Base-by-base conservation (phyloP, 1,140 invertebrate species). In the Arion vulgaris region DNA sequence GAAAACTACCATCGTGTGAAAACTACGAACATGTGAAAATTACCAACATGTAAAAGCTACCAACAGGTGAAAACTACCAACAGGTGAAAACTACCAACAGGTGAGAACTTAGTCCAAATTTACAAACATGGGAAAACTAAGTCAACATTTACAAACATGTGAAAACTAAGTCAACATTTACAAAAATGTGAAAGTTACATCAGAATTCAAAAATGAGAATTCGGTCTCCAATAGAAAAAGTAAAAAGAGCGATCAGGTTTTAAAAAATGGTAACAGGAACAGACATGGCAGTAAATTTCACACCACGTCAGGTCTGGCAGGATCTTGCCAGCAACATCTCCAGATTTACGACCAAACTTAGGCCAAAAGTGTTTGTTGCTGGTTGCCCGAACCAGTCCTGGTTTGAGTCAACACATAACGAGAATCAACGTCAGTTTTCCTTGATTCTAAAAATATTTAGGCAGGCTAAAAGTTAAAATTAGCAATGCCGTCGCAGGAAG, bases 361-460 rank as follows among this genome's bases (percentile, higher is more conserved):
- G 57, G 19, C 62, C n/a, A 32, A 34, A 34, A 9, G n/a, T 28
- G 28, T 32, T 32, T 28, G n/a, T 5, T 66, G n/a, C 28, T 11
- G n/a, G n/a, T 32, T 34, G n/a, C 7, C 62, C 62, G 5, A 2
- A 32, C 62, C 62, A 66, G 53, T n/a, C 2, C n/a, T 66, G 62
- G 19, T 28, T 28, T 28, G n/a, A 66, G 62, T 66, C 62, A 66
- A 66, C 62, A 66, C 62, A 66, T 2, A 66, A 32, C n/a, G 62
- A 4, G 62, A 66, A 66, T 7, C 7, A n/a, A 57, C 15, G 51
- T 57, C 51, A 4, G 51, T 17, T 19, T 57, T 9, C 51, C 51
- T 66, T 66, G n/a, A 28, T n/a, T n/a, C n/a, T n/a, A n/a, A 66
- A 66, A 66, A 66, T 66, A 66, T 66, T 66, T 66, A 66, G 62